Base-by-base conservation (phyloP, 1,140 invertebrate species). In the Drosophila simulans region DNA sequence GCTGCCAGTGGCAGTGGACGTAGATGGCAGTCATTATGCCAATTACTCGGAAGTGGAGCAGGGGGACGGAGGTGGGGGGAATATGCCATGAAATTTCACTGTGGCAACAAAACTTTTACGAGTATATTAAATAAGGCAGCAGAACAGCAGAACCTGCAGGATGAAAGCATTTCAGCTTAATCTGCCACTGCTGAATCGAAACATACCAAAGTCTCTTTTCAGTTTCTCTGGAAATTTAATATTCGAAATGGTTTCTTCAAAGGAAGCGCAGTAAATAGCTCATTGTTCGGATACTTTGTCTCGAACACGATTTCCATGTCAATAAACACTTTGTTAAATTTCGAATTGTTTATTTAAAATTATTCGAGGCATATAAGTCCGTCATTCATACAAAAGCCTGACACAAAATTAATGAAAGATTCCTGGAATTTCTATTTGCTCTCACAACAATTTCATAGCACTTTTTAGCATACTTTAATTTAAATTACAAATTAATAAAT, bases 21-120 rank as follows among this genome's bases (percentile, higher is more conserved):
- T 49, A 35, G 71, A 59, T 52, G 69, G 39, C 31, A 63, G 52
- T 73, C 51, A 51, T 74, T 73, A 73, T 52, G 69, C 43, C 70
- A 64, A 74, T 74, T 64, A 64, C 71, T 73, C 20, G 34, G 15
- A 39, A 49, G 20, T n/a, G 22, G 46, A 11, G 25, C 46, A 31
- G 7, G n/a, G 7, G 5, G n/a, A 10, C 25, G 43, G 43, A 17
- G 27, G n/a, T 4, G 48, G 1, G 25, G n/a, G 40, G 12, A 48
- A 55, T 52, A 37, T 25, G 56, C 70, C 37, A 55, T 74, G 58
- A 74, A 63, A 74, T 55, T 74, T 74, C 37, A 49, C 37, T 51
- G 66, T 20, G 69, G 66, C 69, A 71, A 46, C 54, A 71, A 72
- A 72, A 72, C 54, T 72, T 72, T 72, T 72, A 72, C 48, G 69